Evolutionary conservation across 2,113 vertebrate species (phyloP), one percentile per base, ranked within the genome.

Genomic region (Sclerurus mexicanus): DNA sequence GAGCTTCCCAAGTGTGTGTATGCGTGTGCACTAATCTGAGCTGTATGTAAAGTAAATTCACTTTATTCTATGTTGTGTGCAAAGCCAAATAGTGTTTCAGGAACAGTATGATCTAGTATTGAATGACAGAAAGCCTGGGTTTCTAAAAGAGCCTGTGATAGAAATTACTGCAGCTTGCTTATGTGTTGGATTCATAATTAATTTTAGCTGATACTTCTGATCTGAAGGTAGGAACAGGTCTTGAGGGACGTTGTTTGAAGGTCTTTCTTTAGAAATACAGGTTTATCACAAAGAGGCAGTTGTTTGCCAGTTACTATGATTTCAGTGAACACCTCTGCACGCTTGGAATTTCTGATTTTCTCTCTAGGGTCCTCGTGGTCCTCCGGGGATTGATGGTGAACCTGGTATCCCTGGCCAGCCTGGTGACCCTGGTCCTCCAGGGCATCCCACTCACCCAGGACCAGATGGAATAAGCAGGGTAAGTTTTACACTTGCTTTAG

Each of bases 321-420:
- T 91, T 74, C 88, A 18, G 22, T 12, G 3, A 64, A 40, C 56
- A 49, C 33, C 35, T 27, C 18, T 60, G 24, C 67, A 52, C 17
- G 66, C 17, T 78, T 69, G 44, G 66, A 31, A 35, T 66, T 71
- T 33, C 23, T 63, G 50, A 6, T 79, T 94, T 96, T 53, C 30
- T 86, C 90, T 74, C 52, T 69, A 99, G 99, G 99, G 99, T 98
- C 96, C 97, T 82, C 98, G 98, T 95, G 99, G 99, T 88, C 73
- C 98, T 92, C 89, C 98, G 46, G 99, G 99, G 75, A 98, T 98
- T 47, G 99, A 99, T 96, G 99, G 99, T 88, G 99, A 99, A 85
- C 99, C 99, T 50, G 99, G 99, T 80, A 93, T 99, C 88, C 99
- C 99, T 85, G 99, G 99, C 87, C 98, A 99, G 27, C 99, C 99